Base-by-base conservation (phyloP, 1,140 invertebrate species). In the Drosophila kikkawai region DNA sequence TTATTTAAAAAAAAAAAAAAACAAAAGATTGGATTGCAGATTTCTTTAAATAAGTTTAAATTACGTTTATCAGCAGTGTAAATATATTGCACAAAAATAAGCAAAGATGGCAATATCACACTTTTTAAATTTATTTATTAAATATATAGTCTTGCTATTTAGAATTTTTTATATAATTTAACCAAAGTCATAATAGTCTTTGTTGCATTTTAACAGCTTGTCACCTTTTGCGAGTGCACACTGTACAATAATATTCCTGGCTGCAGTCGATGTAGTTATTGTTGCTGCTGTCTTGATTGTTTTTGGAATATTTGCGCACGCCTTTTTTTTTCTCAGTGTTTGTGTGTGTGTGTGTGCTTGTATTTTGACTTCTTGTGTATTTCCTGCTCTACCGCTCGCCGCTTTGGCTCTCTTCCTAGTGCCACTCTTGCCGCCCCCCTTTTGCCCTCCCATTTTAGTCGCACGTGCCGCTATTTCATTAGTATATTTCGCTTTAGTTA, bases 341-440 rank as follows among this genome's bases (percentile, higher is more conserved):
- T 1, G 44, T 45, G 42, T 44, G 42, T 19, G 41, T 47, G 1
- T 11, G 22, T 50, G 44, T 45, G 36, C 32, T 58, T 50, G 76
- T 75, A 44, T 68, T 58, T 81, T 51, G 60, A 66, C 79, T 82
- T 86, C 67, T 82, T 86, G 67, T 86, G 60, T 80, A 66, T 82
- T 87, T 82, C 82, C 83, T 82, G 69, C 79, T 70, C 34, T 39
- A 29, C 63, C 51, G 47, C 41, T 51, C 26, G 41, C 19, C 45
- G 29, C 53, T 51, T 29, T n/a, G 7, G 55, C 19, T 34, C 55
- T 63, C 45, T 68, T 53, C 34, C n/a, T n/a, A 22, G 5, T 12
- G 1, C 15, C 42, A 32, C 48, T 9, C 48, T 1, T n/a, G n/a
- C 15, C 17, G 37, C 17, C 13, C 26, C 45, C 17, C 13, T 7